These are phyloP conservation scores for Plebejus melissa DNA, from an alignment of 2,888 invertebrate species.

Conservation along the genomic window DNA sequence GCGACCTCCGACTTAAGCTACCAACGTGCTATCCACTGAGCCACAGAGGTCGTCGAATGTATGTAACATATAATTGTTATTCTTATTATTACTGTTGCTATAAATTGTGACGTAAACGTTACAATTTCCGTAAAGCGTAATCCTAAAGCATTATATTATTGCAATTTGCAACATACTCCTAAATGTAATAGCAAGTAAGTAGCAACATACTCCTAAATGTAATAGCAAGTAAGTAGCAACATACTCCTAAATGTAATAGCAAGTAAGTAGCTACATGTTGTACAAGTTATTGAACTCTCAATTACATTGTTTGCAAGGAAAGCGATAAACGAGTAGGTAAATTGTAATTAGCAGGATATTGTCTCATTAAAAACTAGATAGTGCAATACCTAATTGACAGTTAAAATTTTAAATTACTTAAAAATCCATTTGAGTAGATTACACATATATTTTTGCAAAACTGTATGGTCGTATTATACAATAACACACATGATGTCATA, in stretches of 20 bases:
- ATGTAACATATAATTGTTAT: no score
- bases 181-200: not conserved
- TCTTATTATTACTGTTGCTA: no score
- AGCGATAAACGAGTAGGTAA: not conserved
- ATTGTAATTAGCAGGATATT: conserved; percentile 3
- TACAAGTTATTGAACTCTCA: not conserved
- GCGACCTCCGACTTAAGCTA: no score
- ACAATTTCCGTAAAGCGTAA: no score
- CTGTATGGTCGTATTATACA: not conserved
- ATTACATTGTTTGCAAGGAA: not conserved
- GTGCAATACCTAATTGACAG: not conserved
- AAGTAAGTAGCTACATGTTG: not conserved
- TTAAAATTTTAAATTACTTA: not conserved
- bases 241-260: not conserved
- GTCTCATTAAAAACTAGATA: not conserved
- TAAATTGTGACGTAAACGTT: no score
- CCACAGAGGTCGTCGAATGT: no score
- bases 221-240: not conserved
- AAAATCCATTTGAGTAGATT: not conserved
- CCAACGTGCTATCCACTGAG: no score
- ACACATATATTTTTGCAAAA: not conserved
- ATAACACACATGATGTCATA: not conserved
- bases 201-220: not conserved
- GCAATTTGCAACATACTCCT: no score
- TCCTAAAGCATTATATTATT: no score